These are phyloP conservation scores for Tenthredo notha DNA, from an alignment of 2,888 invertebrate species.

Conservation along the genomic window DNA sequence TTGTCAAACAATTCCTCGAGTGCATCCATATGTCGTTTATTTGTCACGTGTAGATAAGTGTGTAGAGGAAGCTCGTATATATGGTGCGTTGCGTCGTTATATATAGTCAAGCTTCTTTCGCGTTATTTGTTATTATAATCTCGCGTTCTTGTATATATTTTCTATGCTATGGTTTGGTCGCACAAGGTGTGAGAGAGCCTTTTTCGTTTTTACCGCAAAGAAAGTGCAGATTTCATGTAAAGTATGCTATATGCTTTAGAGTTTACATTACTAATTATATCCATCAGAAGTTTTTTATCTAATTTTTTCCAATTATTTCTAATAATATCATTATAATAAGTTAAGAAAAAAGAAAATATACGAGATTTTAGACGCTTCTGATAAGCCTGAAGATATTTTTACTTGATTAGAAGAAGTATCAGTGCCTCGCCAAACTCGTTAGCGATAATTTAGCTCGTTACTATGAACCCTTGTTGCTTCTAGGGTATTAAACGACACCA, in stretches of 20 bases:
- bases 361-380: neutral
- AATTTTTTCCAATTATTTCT: too few species aligned
- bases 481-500: slow-evolving; percentile 29
- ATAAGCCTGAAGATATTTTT: neutral
- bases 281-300: too few species aligned
- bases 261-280: neutral
- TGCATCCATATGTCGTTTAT: slow-evolving; percentile 44
- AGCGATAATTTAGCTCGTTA: slow-evolving; percentile 45
- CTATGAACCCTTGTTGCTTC: slow-evolving; percentile 36
- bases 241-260: neutral
- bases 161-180: slow-evolving; percentile 73
- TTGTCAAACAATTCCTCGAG: slow-evolving; percentile 34
- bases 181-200: slow-evolving; percentile 76
- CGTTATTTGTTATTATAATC: slow-evolving; percentile 77
- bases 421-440: slow-evolving; percentile 15
- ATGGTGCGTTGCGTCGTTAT: neutral
- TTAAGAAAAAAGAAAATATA: too few species aligned
- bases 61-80: neutral
- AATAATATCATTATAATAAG: too few species aligned
- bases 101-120: slow-evolving; percentile 21
- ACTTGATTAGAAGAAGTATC: slow-evolving; percentile 20
- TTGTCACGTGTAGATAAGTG: slow-evolving; percentile 45
- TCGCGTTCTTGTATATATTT: slow-evolving; percentile 74
- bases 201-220: slow-evolving; percentile 55
- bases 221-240: neutral